Evolutionary conservation across 2,888 invertebrate species (phyloP).

Genomic region (Yponomeuta cagnagella): DNA sequence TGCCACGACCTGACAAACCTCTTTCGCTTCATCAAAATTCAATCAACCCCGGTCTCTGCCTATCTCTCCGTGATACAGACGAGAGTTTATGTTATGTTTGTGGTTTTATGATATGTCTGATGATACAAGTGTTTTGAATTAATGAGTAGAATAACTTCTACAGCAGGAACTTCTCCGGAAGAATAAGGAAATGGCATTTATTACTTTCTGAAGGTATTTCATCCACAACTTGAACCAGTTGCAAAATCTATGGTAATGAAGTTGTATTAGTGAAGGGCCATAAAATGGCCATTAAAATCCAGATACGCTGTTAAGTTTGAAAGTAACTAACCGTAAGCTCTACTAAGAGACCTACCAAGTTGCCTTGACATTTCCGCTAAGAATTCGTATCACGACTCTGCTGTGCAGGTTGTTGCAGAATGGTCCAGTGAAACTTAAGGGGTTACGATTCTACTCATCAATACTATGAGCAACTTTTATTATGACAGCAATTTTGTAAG

Average conservation of each 20-base stretch:
- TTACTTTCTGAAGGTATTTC: background rate
- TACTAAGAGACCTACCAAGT: background rate
- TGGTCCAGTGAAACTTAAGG: background rate
- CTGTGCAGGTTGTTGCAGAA: background rate
- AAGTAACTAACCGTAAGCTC: background rate
- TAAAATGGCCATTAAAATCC: background rate
- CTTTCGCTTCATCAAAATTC: too few species aligned
- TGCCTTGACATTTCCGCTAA: conserved; percentile 4
- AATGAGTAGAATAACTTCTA: too few species aligned
- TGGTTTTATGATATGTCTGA: too few species aligned
- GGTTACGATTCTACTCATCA: background rate
- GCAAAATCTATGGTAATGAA: background rate
- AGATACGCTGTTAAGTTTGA: background rate
- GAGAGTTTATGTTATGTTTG: too few species aligned
- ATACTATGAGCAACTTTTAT: background rate
- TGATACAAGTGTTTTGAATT: too few species aligned
- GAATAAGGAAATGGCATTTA: too few species aligned
- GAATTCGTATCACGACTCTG: background rate
- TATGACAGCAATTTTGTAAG: too few species aligned
- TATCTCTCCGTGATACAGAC: too few species aligned
- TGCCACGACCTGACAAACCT: too few species aligned
- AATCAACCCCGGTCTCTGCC: too few species aligned
- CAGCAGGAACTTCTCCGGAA: too few species aligned
- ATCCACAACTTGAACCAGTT: background rate
- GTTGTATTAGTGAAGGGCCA: background rate